Evolutionary conservation across 2,888 invertebrate genomes (phyloP), one percentile per base, ranked within the genome.

Genomic region (Heteromyza rotundicornis): DNA sequence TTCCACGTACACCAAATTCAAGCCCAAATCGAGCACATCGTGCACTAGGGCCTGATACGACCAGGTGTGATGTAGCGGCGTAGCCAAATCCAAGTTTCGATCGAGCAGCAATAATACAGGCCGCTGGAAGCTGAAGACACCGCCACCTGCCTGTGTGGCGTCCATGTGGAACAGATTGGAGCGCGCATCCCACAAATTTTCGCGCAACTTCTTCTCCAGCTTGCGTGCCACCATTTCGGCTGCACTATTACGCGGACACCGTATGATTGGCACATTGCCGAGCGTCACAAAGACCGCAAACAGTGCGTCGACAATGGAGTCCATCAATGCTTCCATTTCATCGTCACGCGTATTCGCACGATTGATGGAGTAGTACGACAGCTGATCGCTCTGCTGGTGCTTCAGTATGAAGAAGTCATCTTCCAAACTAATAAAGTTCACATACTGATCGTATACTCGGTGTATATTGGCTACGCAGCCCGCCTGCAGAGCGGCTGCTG

Each of bases 31-130:
- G 60, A 99, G 83, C 2, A 98, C 92, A 86, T 99, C 99, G 83
- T 99, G 98, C 22, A 95, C 92, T 59, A 99, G 84, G 1, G 99
- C 98, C 84, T 99, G 99, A 83, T 99, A 99, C 0, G 98, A 99
- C 99, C 99, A 99, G 0, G 99, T 98, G 83, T 99, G 99, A 86
- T 98, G 98, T 64, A 99, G 85, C 22, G 97, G 97, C 47, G 98
- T 99, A 1, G 98, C 97, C 89, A 99, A 90, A 82, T 98, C 98
- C 68, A 97, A 87, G 83, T 95, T 96, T 64, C 98, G 88, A 82
- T 99, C 98, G 60, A 98, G 85, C 64, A 99, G 85, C 68, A 99
- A 91, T 32, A 99, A 85, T 73, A 99, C 86, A 0, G 98, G 98
- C 53, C 98, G 86, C 75, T 97, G 96, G 81, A 97, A 97, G 82